phyloP scores from a whole-genome alignment of 2,888 invertebrate species.

The Drosophila pseudotakahashii region DNA sequence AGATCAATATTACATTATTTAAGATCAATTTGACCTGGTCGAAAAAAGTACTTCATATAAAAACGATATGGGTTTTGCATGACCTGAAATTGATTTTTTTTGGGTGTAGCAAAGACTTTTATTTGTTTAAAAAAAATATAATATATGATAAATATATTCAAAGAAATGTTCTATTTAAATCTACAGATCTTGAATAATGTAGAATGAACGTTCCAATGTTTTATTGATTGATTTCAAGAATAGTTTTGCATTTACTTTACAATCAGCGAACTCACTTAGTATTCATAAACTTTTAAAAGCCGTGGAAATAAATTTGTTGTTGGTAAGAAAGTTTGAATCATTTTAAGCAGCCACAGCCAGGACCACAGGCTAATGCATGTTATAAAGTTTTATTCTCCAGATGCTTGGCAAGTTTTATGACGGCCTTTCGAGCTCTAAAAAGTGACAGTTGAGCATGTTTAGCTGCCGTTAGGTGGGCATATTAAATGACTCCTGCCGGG shows the following conservation, averaged over 20 bases:
- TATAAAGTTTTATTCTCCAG: conserved; percentile 13
- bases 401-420: conserved; percentile 17
- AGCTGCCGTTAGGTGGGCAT: conserved; percentile 21
- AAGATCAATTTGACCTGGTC: no score
- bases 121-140: no score
- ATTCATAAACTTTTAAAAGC: neutral
- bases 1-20: no score
- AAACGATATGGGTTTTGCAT: no score
- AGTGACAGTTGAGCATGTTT: conserved; percentile 23
- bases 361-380: conserved; percentile 15
- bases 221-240: neutral
- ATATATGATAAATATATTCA: no score
- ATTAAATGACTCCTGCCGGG: conserved; percentile 25
- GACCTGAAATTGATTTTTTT: no score
- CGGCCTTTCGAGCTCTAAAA: conserved; percentile 7
- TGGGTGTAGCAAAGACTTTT: neutral
- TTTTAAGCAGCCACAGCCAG: conserved; percentile 4
- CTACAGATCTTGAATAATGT: neutral
- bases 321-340: neutral
- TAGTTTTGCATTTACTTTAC: neutral
- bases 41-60: no score
- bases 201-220: neutral
- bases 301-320: neutral
- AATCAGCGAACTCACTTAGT: neutral
- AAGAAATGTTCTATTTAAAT: neutral